These are phyloP conservation scores for Valencia hispanica DNA, from an alignment of 2,797 vertebrate species.

Conservation along the genomic window DNA sequence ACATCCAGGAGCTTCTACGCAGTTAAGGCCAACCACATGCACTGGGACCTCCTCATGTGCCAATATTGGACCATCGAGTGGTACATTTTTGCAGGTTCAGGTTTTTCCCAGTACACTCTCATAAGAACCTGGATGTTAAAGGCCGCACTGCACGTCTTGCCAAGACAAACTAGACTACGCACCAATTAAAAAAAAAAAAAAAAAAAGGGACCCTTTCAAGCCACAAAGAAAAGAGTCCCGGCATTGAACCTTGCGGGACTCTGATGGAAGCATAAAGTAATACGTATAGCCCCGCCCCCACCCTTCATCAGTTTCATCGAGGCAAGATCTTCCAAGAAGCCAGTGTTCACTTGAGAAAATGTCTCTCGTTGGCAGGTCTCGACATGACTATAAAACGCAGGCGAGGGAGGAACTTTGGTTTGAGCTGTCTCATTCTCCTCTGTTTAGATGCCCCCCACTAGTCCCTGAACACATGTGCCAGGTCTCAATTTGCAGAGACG, in stretches of 20 bases:
- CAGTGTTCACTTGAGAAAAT: constrained; percentile 99
- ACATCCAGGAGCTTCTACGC: constrained; percentile 99
- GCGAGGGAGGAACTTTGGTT: constrained; percentile 96
- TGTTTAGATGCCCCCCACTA: constrained; percentile 86
- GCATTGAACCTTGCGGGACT: constrained; percentile 68
- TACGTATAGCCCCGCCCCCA: constrained; percentile 43
- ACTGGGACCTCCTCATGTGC: constrained; percentile 95
- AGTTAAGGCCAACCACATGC: constrained; percentile 95
- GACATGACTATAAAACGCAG: constrained; percentile 98
- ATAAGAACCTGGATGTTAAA: constrained; percentile 93
- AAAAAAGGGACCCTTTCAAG: constrained; percentile 63
- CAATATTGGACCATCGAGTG: constrained; percentile 92
- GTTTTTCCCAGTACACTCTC: constrained; percentile 88
- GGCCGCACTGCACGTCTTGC: constrained; percentile 99
- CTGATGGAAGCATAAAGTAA: constrained; percentile 66
- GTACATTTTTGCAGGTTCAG: constrained; percentile 87
- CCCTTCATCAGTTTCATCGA: constrained; percentile 89
- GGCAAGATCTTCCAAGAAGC: constrained; percentile 99
- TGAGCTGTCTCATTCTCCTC: constrained; percentile 88
- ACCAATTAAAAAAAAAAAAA: constrained; percentile 57
- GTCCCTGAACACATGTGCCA: constrained; percentile 92
- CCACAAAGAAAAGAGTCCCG: constrained; percentile 62
- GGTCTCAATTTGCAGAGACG: constrained; percentile 97
- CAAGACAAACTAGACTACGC: constrained; percentile 93
- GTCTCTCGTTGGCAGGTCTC: constrained; percentile 99